Evolutionary conservation across 2,888 invertebrate species (phyloP), one percentile per base, ranked within the genome.

Genomic region (Oxyscelio sp.): DNA sequence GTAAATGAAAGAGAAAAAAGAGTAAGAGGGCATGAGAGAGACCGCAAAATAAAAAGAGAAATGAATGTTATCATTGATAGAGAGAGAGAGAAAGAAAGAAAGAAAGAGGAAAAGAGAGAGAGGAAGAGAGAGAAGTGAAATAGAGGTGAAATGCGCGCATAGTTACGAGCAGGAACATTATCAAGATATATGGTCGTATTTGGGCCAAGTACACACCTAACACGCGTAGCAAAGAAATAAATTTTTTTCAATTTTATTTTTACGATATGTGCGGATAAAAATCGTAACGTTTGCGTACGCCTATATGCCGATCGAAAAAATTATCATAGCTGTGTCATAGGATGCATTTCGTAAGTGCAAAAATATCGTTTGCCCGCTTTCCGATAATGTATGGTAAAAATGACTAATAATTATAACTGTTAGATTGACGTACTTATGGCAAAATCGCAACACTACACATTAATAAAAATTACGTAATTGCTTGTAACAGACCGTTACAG

Each of bases 381-480:
- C 19, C 34, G 21, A 31, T 24, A 24, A 52, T 31, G 1, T 58
- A 59, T 31, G 21, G 17, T 22, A 27, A 34, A 54, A 45, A 45
- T 54, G 19, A 15, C 63, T 21, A 31, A 54, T 63, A 54, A 56
- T 75, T 43, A 56, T 17, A 1, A 19, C 8, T 43, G 24, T 31
- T 4, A 11, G 21, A 22, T 56, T 9, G 50, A 31, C 27, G 13
- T 11, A 31, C 24, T 54, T 63, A 56, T 63, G 40, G 34, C 38
- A 56, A 45, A 40, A 54, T 56, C 43, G 11, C 31, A 4, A 24
- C 31, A 31, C 15, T 9, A 11, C 63, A 65, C 65, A 65, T 75
- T 65, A 63, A 74, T 74, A 63, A 63, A 31, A 65, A 65, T 65
- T 75, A 48, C 65, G 40, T 56, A 21, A 56, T 34, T 56, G 38